A percentile compares a stretch with the other conserved stretches of the same genome.
Evolutionary conservation across 2,797 vertebrate genomes (phyloP).

Genomic region (Vultur gryphus): DNA sequence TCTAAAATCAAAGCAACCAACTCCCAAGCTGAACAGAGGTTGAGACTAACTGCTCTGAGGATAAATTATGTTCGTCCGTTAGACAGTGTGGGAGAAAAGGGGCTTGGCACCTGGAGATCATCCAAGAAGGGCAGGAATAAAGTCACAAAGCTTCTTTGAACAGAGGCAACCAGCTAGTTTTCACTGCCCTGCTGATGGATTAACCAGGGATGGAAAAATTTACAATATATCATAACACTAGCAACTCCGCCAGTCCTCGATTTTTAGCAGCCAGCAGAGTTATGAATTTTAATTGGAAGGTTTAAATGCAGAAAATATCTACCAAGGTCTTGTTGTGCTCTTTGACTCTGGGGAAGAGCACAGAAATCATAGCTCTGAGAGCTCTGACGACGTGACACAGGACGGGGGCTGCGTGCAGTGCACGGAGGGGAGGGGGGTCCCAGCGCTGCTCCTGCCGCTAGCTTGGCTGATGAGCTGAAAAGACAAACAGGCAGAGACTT

Average conservation of each 20-base stretch:
- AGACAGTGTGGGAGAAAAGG: neutral
- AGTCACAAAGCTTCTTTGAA: neutral
- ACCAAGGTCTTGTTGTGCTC: neutral
- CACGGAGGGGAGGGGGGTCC: neutral
- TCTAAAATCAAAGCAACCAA: neutral
- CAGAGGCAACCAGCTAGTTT: neutral
- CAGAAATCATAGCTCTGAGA: neutral
- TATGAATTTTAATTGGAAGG: neutral
- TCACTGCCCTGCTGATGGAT: neutral
- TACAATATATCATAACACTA: neutral
- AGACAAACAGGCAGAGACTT: neutral
- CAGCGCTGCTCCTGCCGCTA: neutral
- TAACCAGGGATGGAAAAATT: neutral
- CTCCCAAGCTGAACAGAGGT: neutral
- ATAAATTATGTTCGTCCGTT: neutral
- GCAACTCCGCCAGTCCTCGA: neutral
- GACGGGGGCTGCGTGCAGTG: fast-evolving
- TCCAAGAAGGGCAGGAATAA: neutral
- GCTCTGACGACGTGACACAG: neutral
- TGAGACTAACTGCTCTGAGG: neutral
- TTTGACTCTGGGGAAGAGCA: neutral
- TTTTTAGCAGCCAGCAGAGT: neutral
- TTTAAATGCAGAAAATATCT: neutral
- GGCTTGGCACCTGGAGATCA: neutral
- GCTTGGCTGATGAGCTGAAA: neutral